Evolutionary conservation across 1,140 invertebrate genomes (phyloP).

Genomic region (Aleiodes sp.): DNA sequence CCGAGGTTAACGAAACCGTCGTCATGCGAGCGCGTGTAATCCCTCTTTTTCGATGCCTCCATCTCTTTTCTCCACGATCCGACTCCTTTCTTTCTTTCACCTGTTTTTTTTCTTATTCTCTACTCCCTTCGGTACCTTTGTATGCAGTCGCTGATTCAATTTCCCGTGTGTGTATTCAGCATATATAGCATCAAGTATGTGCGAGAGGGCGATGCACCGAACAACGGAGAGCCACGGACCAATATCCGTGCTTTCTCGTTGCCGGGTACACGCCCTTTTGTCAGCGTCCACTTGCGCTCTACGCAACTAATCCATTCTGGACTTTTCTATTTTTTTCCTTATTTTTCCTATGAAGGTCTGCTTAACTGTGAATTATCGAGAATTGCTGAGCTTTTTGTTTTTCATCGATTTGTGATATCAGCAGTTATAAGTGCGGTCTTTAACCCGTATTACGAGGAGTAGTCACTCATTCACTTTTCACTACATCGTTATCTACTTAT

Average conservation of each 20-base stretch:
- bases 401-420: neutral
- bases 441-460: neutral
- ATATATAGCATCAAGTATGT: constrained; percentile 9
- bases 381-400: no score
- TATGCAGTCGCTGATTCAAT: constrained; percentile 32
- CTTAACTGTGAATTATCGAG: no score
- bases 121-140: constrained; percentile 13
- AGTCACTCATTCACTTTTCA: neutral
- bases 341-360: no score
- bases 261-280: constrained; percentile 38
- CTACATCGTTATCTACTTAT: neutral
- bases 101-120: constrained; percentile 18
- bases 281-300: constrained; percentile 24
- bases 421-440: neutral
- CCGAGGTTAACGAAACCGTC: constrained; percentile 43
- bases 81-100: constrained; percentile 21
- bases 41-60: neutral
- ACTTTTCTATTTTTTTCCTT: no score
- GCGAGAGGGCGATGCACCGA: constrained; percentile 37
- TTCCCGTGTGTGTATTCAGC: constrained; percentile 10
- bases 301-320: neutral
- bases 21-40: constrained; percentile 24
- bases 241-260: constrained; percentile 39
- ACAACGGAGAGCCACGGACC: constrained; percentile 29
- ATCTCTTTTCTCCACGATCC: constrained; percentile 19